Percentiles rank a stretch among this genome's conserved stretches.
Conservation (phyloP, 2,888 invertebrate genomes). For the Kryphioiulus occultus region DNA sequence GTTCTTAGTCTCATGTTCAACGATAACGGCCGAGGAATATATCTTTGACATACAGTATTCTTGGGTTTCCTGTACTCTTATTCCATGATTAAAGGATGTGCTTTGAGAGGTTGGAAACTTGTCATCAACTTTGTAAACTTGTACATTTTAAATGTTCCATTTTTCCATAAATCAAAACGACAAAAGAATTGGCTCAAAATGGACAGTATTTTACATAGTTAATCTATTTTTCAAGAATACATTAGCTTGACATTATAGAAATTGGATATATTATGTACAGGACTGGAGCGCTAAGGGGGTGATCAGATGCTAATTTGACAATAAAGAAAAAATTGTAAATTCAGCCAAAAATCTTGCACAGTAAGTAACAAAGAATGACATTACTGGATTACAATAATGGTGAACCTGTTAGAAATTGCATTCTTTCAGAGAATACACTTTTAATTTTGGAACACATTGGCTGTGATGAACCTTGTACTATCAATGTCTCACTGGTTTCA, state of each 20-base stretch:
- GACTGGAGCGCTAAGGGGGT: background rate
- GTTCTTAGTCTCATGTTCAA: too few relatives aligned
- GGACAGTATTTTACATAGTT: slow-evolving; percentile 7
- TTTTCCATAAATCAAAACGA: background rate
- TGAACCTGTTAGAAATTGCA: background rate
- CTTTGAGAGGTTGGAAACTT: background rate
- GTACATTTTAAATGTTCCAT: slow-evolving; percentile 1
- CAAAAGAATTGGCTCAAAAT: background rate
- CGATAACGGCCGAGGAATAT: too few relatives aligned
- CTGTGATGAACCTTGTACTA: background rate
- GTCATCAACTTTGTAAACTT: background rate
- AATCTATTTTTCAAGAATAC: background rate
- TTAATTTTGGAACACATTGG: background rate
- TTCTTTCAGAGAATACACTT: background rate
- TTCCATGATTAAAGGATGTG: background rate
- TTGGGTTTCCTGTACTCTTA: background rate
- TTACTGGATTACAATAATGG: background rate
- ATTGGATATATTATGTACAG: background rate
- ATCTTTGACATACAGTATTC: too few relatives aligned
- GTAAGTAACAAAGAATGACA: too few relatives aligned
- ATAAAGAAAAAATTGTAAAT: background rate
- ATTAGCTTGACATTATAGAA: background rate
- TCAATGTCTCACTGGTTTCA: background rate
- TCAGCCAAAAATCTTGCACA: background rate
- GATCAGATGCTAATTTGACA: background rate